These are phyloP conservation scores for Clamator glandarius DNA, from an alignment of 2,797 vertebrate genomes.

Conservation along the genomic window DNA sequence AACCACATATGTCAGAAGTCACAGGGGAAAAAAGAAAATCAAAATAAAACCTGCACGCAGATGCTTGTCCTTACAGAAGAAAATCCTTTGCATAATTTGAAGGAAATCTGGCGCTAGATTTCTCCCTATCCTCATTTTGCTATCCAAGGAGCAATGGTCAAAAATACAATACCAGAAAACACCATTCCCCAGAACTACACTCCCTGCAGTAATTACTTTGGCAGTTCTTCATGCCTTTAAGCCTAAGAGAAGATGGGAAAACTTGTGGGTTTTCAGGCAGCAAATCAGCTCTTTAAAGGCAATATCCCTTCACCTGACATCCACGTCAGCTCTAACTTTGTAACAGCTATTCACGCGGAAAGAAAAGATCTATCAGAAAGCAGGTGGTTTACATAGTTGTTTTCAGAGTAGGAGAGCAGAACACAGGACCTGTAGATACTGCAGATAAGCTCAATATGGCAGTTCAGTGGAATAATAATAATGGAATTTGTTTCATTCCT, in stretches of 20 bases:
- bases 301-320: neutral
- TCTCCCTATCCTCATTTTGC: neutral
- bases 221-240: neutral
- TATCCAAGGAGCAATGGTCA: neutral
- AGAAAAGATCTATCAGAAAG: neutral
- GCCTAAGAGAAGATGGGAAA: neutral
- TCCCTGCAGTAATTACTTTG: neutral
- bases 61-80: neutral
- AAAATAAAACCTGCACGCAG: neutral
- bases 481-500: neutral
- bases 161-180: neutral
- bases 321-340: neutral
- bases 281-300: neutral
- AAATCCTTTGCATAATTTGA: neutral
- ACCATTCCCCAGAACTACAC: neutral
- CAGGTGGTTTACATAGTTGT: neutral
- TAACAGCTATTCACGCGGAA: neutral
- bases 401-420: neutral
- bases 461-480: neutral
- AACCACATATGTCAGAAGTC: neutral
- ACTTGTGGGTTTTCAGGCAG: neutral
- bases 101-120: neutral
- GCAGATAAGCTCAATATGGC: neutral
- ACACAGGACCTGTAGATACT: neutral
- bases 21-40: neutral